Evolutionary conservation across 2,888 invertebrate genomes (phyloP), one percentile per base, ranked within the genome.

Genomic region (Epinotia demarniana): DNA sequence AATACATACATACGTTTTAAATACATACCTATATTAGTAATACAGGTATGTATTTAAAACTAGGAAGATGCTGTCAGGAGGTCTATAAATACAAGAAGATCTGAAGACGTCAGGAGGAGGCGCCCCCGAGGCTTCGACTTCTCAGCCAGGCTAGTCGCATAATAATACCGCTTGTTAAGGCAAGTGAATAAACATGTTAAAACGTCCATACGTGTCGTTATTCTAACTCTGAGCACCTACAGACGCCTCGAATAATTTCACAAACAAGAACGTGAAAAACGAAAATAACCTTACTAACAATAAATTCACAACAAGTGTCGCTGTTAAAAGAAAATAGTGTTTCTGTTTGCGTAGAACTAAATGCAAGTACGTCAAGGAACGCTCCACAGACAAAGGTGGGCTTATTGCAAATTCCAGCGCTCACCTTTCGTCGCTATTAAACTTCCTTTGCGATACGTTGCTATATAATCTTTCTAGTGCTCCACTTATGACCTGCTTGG

Each of bases 401-500:
- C 89, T 92, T 93, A 93, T 93, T 93, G 92, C 91, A 88, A 90
- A 93, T 92, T 93, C 93, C 90, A 82, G 77, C 84, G 88, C 86
- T 89, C 90, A 91, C 91, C 89, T 92, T 87, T 83, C 85, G 84
- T 83, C 81, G 86, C 89, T 90, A 89, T 90, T 90, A 89, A 89
- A 88, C 87, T 83, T 82, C 85, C 85, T 87, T 84, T 85, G 86
- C 87, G 83, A 87, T 89, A 88, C 87, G 75, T 72, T 83, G 78
- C 81, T 80, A 81, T 83, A 81, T 83, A 82, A 81, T 83, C 81
- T 75, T 77, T 75, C 70, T 77, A 75, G 71, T 75, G 75, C 75
- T 58, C 68, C 49, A 63, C 72, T 72, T 63, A 72, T 72, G 68
- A 63, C 63, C 49, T 72, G 72, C 72, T 72, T 62, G 75, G 69